Evolutionary conservation across 2,797 vertebrate genomes (phyloP), one percentile per base, ranked within the genome.

Genomic region (Danio jaintianensis): DNA sequence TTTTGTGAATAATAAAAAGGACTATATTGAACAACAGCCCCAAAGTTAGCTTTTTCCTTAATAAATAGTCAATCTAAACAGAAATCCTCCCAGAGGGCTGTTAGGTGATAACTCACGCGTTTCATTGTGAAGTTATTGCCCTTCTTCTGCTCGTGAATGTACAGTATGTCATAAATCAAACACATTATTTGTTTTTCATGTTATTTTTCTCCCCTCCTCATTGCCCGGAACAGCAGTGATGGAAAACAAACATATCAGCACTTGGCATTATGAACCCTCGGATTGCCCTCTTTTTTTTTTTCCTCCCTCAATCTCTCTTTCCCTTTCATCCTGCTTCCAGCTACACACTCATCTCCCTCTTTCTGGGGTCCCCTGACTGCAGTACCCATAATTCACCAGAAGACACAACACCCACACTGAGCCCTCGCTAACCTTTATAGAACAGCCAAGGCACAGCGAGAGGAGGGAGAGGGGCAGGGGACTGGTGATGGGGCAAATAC

Each of bases 191-290:
- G 84, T 85, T 83, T 85, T 84, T 82, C 68, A 20, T 83, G 81
- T 81, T 77, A 48, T 75, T 87, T 90, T 90, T 85, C 87, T 90
- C 92, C 84, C 70, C 89, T 89, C 92, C 88, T 92, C 91, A 90
- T 89, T 92, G 93, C 91, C 92, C 90, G 86, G 93, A 93, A 93
- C 91, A 90, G 89, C 92, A 87, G 89, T 89, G 90, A 91, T 94
- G 90, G 90, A 93, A 93, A 94, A 93, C 93, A 94, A 94, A 94
- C 91, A 93, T 90, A 93, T 94, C 92, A 93, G 93, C 89, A 90
- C 91, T 94, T 94, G 92, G 92, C 93, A 94, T 92, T 88, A 83
- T 93, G 90, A 93, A 92, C 91, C 89, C 88, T 91, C 82, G 88
- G 89, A 90, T 89, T 93, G 90, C 92, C 91, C 92, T 91, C 88